Percentiles rank a stretch among this genome's conserved stretches.
Conservation (phyloP, 2,797 vertebrate genomes). For the Buceros bicornis region DNA sequence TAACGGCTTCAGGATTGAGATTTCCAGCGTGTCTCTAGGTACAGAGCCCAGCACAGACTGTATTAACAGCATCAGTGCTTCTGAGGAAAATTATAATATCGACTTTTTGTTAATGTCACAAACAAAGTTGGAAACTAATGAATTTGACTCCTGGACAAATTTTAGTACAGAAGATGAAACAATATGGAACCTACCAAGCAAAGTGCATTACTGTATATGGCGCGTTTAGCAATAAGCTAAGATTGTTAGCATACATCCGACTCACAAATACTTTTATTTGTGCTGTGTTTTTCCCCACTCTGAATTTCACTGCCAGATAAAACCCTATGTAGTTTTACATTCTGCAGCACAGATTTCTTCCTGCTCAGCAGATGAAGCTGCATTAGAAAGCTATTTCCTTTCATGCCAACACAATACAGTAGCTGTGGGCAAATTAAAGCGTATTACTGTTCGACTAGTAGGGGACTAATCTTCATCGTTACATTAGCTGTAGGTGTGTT, state of each 20-base stretch:
- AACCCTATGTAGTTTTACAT: slow-evolving; percentile 61
- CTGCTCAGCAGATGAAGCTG: slow-evolving; percentile 73
- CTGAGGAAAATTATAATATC: background rate
- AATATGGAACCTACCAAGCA: background rate
- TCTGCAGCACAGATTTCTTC: slow-evolving; percentile 76
- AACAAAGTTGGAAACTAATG: background rate
- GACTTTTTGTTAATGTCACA: background rate
- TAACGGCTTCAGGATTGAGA: background rate
- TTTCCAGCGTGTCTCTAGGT: background rate
- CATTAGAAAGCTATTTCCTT: slow-evolving; percentile 80
- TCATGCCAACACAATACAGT: slow-evolving; percentile 58
- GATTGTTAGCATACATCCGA: slow-evolving; percentile 69
- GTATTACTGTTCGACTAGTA: slow-evolving; percentile 67
- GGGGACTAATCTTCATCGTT: slow-evolving; percentile 78
- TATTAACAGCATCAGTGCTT: background rate
- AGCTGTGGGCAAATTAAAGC: slow-evolving; percentile 77
- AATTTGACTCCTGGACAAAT: background rate
- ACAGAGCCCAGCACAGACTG: background rate
- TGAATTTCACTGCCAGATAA: slow-evolving; percentile 72
- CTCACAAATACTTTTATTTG: slow-evolving; percentile 66
- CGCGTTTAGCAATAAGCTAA: slow-evolving; percentile 57
- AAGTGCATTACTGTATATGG: background rate
- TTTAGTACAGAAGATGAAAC: background rate
- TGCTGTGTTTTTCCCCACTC: slow-evolving; percentile 63
- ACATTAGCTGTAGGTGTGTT: slow-evolving; percentile 68